These are phyloP conservation scores for Mesitornis unicolor DNA, from an alignment of 2,113 vertebrate genomes.

Conservation along the genomic window DNA sequence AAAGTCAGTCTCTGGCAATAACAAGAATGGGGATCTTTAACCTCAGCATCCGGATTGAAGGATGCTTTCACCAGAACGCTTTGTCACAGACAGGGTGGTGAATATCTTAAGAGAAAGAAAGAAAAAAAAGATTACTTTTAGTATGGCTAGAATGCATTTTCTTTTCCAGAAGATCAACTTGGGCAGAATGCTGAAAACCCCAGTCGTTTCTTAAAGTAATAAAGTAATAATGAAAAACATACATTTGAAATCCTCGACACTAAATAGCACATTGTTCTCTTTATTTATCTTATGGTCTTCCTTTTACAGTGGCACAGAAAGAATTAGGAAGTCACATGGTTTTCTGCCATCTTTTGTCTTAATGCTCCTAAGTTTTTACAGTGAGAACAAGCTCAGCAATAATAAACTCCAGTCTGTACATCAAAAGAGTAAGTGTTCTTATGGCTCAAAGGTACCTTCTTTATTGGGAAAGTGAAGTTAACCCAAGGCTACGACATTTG, in stretches of 20 bases:
- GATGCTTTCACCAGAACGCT: slow-evolving; percentile 52
- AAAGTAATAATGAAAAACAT: not conserved
- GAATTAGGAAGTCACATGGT: not conserved
- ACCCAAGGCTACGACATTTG: not conserved
- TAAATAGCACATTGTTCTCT: not conserved
- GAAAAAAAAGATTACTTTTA: not conserved
- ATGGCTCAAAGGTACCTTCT: not conserved
- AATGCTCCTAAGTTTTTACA: not conserved
- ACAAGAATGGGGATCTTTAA: slow-evolving; percentile 71
- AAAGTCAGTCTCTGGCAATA: slow-evolving; percentile 44
- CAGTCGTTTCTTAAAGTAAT: not conserved
- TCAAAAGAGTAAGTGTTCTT: not conserved
- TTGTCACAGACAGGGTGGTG: slow-evolving; percentile 69
- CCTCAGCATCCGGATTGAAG: slow-evolving; percentile 77
- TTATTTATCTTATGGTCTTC: not conserved
- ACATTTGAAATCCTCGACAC: not conserved
- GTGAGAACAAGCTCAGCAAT: not conserved
- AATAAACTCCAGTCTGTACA: not conserved
- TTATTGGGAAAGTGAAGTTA: not conserved
- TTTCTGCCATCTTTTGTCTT: not conserved
- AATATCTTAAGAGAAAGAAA: slow-evolving; percentile 65
- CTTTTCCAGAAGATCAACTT: not conserved
- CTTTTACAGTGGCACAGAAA: not conserved
- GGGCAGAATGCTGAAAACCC: not conserved
- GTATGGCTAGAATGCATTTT: not conserved